phyloP scores from a whole-genome alignment of 2,888 invertebrate species.

The Dasysyrphus tricinctus region DNA sequence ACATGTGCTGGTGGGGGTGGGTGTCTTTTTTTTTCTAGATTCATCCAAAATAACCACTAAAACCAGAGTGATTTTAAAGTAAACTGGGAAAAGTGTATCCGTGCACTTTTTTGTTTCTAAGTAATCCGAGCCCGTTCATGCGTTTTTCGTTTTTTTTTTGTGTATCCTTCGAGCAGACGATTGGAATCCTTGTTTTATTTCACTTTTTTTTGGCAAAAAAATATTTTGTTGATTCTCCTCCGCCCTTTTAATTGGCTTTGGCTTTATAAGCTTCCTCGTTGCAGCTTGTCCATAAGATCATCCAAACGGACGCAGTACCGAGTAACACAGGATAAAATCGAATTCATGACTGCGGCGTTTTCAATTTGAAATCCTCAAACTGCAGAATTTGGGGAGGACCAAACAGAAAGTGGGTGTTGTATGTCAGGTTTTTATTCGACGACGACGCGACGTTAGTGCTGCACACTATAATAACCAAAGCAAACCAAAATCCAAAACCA shows the following conservation, averaged over 20 bases:
- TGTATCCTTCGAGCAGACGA: not conserved
- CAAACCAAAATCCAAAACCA: conserved; percentile 11
- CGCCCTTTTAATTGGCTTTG: conserved; percentile 66
- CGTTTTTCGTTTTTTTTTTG: not conserved
- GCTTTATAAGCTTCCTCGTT: conserved; percentile 44
- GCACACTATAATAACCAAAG: not conserved
- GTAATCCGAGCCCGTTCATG: not conserved
- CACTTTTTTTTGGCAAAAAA: not conserved
- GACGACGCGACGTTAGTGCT: not conserved
- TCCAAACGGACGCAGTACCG: not conserved
- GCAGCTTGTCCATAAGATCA: conserved; percentile 13
- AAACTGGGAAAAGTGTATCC: conserved; percentile 32
- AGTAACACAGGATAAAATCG: conserved; percentile 61
- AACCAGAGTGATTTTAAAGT: conserved; percentile 27
- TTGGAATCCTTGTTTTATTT: not conserved
- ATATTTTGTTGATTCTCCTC: conserved; percentile 17
- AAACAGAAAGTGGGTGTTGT: conserved; percentile 18
- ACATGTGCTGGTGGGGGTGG: not conserved
- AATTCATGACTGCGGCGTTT: conserved; percentile 68
- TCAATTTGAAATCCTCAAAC: conserved; percentile 60
- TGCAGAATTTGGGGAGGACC: not conserved
- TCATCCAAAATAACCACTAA: conserved; percentile 33
- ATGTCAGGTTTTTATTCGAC: not conserved
- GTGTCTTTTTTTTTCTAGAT: not conserved
- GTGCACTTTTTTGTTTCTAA: conserved; percentile 22